Percentiles rank a stretch among this genome's conserved stretches.
Evolutionary conservation across 2,888 invertebrate species (phyloP).

Genomic region (Diplazon laetatorius): DNA sequence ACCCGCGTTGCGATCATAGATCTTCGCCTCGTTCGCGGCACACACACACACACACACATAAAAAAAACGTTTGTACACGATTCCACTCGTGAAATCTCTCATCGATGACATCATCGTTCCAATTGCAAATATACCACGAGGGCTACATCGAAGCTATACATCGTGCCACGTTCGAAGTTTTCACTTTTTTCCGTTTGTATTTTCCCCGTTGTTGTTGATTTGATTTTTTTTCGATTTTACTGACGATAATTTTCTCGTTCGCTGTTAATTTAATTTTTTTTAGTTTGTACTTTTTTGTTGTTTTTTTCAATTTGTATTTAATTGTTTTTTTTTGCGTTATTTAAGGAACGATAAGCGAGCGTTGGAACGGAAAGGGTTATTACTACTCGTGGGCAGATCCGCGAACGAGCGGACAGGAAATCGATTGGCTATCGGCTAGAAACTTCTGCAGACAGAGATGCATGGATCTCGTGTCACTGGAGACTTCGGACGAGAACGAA

Average conservation of each 20-base stretch:
- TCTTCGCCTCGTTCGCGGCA: constrained; percentile 2
- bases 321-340: constrained; percentile 27
- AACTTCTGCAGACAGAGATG: constrained; percentile 94
- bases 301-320: too few relatives aligned
- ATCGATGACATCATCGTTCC: not conserved
- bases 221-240: too few relatives aligned
- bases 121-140: too few relatives aligned
- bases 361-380: constrained; percentile 87
- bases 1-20: not conserved
- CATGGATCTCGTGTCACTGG: constrained; percentile 94
- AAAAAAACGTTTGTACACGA: too few relatives aligned
- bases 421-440: constrained; percentile 93
- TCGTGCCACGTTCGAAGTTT: too few relatives aligned
- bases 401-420: constrained; percentile 88
- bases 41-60: too few relatives aligned
- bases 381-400: constrained; percentile 95
- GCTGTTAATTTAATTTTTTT: too few relatives aligned
- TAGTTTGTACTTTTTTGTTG: too few relatives aligned
- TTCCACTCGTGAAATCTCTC: not conserved
- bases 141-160: too few relatives aligned
- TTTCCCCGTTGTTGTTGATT: too few relatives aligned
- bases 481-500: constrained; percentile 93
- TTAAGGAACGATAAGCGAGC: constrained; percentile 82
- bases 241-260: too few relatives aligned
- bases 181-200: too few relatives aligned